Conservation (phyloP, 2,888 invertebrate genomes). For the Blastobasis adustella region DNA sequence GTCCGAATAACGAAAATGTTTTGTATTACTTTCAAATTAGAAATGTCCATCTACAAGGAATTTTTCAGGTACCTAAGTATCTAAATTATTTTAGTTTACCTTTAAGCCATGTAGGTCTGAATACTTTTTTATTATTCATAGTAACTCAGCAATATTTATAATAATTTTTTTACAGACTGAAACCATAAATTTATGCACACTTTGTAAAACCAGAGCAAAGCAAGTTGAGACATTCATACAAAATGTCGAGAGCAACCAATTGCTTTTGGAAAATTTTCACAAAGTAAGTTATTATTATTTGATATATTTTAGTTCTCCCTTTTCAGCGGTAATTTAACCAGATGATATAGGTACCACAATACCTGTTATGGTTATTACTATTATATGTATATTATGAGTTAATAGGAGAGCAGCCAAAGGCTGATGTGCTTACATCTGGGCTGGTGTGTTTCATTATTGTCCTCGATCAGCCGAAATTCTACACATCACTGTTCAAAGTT, state of each 20-base stretch:
- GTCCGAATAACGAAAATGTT: conserved; percentile 21
- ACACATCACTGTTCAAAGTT: no score
- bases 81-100: not conserved
- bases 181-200: conserved; percentile 35
- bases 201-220: conserved; percentile 41
- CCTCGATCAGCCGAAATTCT: no score
- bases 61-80: conserved; percentile 39
- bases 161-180: conserved; percentile 32
- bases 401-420: no score
- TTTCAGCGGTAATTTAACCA: no score
- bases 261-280: conserved; percentile 36
- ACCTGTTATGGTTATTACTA: no score
- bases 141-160: not conserved
- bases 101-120: not conserved
- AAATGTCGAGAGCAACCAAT: conserved; percentile 48
- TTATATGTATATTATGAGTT: no score
- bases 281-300: conserved; percentile 33
- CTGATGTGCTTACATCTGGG: no score
- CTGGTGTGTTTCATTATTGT: no score
- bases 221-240: conserved; percentile 44
- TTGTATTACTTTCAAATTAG: conserved; percentile 29
- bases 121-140: not conserved
- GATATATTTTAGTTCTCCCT: no score
- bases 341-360: no score
- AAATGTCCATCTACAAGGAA: conserved; percentile 31